Evolutionary conservation across 2,888 invertebrate species (phyloP), one percentile per base, ranked within the genome.

Genomic region (Vesta saturnalis): DNA sequence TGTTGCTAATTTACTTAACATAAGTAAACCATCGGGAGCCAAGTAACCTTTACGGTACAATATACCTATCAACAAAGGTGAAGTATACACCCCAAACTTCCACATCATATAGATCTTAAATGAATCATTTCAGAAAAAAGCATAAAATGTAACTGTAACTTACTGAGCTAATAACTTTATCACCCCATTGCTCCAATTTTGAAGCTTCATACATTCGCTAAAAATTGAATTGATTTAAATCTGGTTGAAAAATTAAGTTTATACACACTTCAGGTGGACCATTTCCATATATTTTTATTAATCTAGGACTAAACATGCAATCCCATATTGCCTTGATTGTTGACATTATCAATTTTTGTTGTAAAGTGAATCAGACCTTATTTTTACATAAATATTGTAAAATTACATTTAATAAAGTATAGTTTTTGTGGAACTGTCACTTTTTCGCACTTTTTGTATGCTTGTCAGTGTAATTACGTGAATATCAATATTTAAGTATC

Each of bases 11-110:
- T 90, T 90, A 0, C 88, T 84, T 23, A 92, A 77, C 0, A 86
- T 85, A 39, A 86, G 79, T 46, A 88, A 80, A 5, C 87, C 87
- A 61, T 90, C 90, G 1, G 6, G 87, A 86, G 86, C 85, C 66
- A 90, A 86, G 76, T 89, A 90, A 47, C 89, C 92, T 73, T 89
- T 88, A 69, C 89, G 89, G 80, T 92, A 91, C 49, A 93, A 84
- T 74, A 91, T 90, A 77, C 90, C 88, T n/a, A 89, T 88, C 67
- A 94, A 85, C 60, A 94, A 83, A 1, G 94, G 94, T 39, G 93
- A 91, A 12, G 92, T 88, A 79, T 94, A 94, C 21, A 91, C 82
- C 8, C 90, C 87, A 63, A 94, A 85, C 72, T 90, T 92, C 87
- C 91, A 89, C 77, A 93, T 85, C 22, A 90, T 83, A 67, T 87